Evolutionary conservation across 2,113 vertebrate species (phyloP).

Genomic region (Cichladusa arquata): DNA sequence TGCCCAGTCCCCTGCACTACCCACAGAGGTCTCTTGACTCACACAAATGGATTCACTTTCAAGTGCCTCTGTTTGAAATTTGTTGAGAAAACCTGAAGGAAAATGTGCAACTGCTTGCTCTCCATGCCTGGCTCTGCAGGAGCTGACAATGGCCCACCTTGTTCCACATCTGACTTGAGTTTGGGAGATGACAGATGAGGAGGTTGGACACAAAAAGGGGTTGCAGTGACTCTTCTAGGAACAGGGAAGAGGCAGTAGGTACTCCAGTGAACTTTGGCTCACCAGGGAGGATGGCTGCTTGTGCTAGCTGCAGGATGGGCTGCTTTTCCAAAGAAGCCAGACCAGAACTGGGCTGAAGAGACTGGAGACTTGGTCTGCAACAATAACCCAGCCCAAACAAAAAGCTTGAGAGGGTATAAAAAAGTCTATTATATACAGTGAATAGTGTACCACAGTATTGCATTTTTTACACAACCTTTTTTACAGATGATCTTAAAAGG

Average conservation of each 20-base stretch:
- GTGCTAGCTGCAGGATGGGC: not conserved
- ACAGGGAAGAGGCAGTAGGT: not conserved
- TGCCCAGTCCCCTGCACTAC: not conserved
- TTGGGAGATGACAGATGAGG: not conserved
- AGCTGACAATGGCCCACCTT: not conserved
- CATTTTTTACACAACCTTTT: not conserved
- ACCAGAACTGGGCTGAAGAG: not conserved
- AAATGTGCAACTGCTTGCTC: not conserved
- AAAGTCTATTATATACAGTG: not conserved
- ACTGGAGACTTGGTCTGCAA: not conserved
- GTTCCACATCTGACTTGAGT: rapidly evolving
- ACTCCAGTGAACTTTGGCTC: not conserved
- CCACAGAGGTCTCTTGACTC: not conserved
- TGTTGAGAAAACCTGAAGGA: not conserved
- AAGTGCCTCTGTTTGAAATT: not conserved
- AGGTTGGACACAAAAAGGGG: not conserved
- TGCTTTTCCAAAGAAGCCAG: not conserved
- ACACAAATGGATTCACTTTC: not conserved
- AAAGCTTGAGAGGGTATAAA: not conserved
- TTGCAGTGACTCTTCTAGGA: not conserved
- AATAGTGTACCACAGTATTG: not conserved
- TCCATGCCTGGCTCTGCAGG: not conserved
- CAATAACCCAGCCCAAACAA: not conserved
- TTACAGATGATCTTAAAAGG: not conserved
- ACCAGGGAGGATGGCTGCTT: not conserved